Percentiles rank a stretch among this genome's conserved stretches.
phyloP scores from a whole-genome alignment of 2,797 vertebrate genomes.

The Galaxias olidus region DNA sequence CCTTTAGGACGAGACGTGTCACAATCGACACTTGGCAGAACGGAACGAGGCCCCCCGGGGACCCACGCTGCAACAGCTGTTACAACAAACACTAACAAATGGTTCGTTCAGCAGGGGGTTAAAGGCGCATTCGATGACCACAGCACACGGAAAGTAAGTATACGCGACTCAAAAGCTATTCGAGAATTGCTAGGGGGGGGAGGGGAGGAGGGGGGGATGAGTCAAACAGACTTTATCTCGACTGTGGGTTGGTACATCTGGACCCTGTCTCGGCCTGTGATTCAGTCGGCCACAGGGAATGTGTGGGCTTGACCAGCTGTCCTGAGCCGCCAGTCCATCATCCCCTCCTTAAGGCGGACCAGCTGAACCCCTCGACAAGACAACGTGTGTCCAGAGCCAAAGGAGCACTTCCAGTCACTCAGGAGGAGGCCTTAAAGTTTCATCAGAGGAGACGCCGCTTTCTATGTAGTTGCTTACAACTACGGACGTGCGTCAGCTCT shows the following conservation, averaged over 20 bases:
- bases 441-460: too few relatives aligned
- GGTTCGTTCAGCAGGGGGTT: conserved; percentile 26
- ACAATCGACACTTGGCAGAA: too few relatives aligned
- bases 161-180: too few relatives aligned
- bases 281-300: conserved; percentile 37
- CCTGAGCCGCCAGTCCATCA: conserved; percentile 19
- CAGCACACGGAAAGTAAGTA: too few relatives aligned
- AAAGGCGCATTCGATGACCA: too few relatives aligned
- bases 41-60: conserved; percentile 19
- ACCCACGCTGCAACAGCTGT: conserved; percentile 50
- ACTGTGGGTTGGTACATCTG: conserved; percentile 17
- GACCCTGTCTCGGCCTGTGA: conserved; percentile 34
- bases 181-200: too few relatives aligned
- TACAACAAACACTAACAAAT: conserved; percentile 53
- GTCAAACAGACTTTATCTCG: not conserved
- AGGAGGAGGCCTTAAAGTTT: too few relatives aligned
- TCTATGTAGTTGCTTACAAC: too few relatives aligned
- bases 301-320: conserved; percentile 44
- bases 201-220: too few relatives aligned
- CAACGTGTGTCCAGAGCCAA: not conserved
- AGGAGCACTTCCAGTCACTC: too few relatives aligned
- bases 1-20: too few relatives aligned
- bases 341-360: conserved; percentile 23
- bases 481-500: too few relatives aligned
- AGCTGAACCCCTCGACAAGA: conserved; percentile 26